These are phyloP conservation scores for Rachycentron canadum DNA, from an alignment of 2,797 vertebrate species.

Conservation along the genomic window DNA sequence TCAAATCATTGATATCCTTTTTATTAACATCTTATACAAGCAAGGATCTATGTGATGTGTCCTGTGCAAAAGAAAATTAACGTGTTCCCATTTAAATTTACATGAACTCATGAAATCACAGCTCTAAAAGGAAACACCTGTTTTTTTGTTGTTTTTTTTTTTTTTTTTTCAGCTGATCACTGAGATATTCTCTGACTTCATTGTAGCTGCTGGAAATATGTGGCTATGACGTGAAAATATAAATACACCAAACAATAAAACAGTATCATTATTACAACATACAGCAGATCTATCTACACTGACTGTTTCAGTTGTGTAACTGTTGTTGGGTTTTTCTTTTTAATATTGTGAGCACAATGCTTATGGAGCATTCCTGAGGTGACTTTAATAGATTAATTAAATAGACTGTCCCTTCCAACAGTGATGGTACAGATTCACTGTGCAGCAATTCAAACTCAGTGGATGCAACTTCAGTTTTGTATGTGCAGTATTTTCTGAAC, in stretches of 20 bases:
- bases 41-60: too few relatives aligned
- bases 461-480: conserved; percentile 59
- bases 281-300: neutral
- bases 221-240: neutral
- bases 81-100: too few relatives aligned
- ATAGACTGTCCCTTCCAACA: neutral
- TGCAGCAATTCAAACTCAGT: conserved; percentile 40
- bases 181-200: neutral
- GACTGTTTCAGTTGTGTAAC: neutral
- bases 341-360: conserved; percentile 3
- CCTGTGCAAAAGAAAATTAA: too few relatives aligned
- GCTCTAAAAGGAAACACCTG: too few relatives aligned
- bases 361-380: conserved; percentile 11
- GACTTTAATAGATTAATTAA: conserved; percentile 16
- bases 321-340: conserved; percentile 41
- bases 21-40: too few relatives aligned
- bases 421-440: conserved; percentile 19
- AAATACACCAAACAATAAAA: neutral
- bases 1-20: too few relatives aligned
- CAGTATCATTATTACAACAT: neutral
- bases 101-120: too few relatives aligned
- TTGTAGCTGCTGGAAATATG: neutral
- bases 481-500: conserved; percentile 29
- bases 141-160: too few relatives aligned
- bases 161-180: too few relatives aligned